Evolutionary conservation across 23 tunicate genomes (phyloP), one percentile per base, ranked within the genome.

Genomic region (Clavelina lepadiformis): DNA sequence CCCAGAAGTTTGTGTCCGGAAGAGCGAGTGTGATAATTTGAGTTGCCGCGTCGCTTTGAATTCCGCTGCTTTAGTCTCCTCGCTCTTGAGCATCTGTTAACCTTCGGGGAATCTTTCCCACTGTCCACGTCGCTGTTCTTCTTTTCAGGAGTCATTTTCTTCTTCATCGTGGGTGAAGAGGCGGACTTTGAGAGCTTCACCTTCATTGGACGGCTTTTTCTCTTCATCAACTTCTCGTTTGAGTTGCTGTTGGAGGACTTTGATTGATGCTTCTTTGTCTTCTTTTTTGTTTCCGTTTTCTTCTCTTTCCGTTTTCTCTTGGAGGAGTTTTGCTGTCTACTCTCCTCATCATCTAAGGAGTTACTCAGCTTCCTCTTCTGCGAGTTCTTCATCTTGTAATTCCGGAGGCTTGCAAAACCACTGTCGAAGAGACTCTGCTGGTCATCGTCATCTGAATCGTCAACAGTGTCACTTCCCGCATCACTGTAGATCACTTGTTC

Each of bases 61-160:
- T 18, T 20, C 13, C 57, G 33, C 57, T 46, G 57, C 13, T 46
- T 46, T 5, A 46, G n/a, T 3, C 72, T 35, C 8, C 72, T 21
- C 3, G 36, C 25, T 46, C 72, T 21, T 18, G 34, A 23, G 3
- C 5, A 13, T 15, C 72, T 56, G 8, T 28, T 23, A 2, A 70
- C 73, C 36, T 85, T 77, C 55, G 94, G 94, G 1, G 94, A 85
- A 56, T 85, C 94, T 65, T 85, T 85, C 27, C 94, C 94, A 57
- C 94, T 85, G 79, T 85, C 94, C 11, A 63, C 94, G 56, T 85
- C 94, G 51, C 94, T 84, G 60, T 30, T 51, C 34, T 68, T 44
- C 21, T 47, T 24, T 41, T 46, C 32, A 61, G 32, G 4, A 30
- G n/a, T n/a, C n/a, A n/a, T n/a, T n/a, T n/a, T 25, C 58, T 52